Evolutionary conservation across 1,140 invertebrate species (phyloP), one percentile per base, ranked within the genome.

Genomic region (Scaptomyza pallida): DNA sequence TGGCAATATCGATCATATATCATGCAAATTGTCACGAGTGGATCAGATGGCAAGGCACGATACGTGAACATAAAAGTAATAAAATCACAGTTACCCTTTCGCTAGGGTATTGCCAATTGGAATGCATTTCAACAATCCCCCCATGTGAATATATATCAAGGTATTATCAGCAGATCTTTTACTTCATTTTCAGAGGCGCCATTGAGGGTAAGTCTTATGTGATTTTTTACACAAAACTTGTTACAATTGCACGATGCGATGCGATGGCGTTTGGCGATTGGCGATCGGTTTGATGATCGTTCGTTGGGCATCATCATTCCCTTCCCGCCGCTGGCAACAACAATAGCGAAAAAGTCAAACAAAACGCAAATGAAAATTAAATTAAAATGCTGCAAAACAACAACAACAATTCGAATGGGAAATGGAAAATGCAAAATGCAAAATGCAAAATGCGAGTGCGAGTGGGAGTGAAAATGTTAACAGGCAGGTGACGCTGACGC

Each of bases 131-230:
- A 26, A 26, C 23, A 6, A 26, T 26, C 6, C 23, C 52, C 62
- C 61, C 41, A 5, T 21, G 13, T 5, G 4, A n/a, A 16, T 44
- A 65, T 67, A 72, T 47, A 67, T 67, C 54, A 54, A 54, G 47
- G 50, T 56, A 51, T 12, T 64, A 63, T 63, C 67, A 45, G 16
- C 43, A n/a, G 60, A 67, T 63, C 67, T 63, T 63, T 73, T 57
- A 47, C 60, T 33, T n/a, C n/a, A n/a, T n/a, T 33, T 13, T 50
- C 26, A 65, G 62, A 88, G 82, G 82, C 78, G 82, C 82, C 83
- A 88, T 70, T 61, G 83, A 45, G 78, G 61, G 83, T 78, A 82
- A 77, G 83, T 88, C 88, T 88, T 72, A 88, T 88, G 82, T 88
- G 82, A 89, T 82, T 88, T 86, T 89, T 89, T 82, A 88, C 82